Evolutionary conservation across 2,113 vertebrate species (phyloP), one percentile per base, ranked within the genome.

Genomic region (Alaudala cheleensis): DNA sequence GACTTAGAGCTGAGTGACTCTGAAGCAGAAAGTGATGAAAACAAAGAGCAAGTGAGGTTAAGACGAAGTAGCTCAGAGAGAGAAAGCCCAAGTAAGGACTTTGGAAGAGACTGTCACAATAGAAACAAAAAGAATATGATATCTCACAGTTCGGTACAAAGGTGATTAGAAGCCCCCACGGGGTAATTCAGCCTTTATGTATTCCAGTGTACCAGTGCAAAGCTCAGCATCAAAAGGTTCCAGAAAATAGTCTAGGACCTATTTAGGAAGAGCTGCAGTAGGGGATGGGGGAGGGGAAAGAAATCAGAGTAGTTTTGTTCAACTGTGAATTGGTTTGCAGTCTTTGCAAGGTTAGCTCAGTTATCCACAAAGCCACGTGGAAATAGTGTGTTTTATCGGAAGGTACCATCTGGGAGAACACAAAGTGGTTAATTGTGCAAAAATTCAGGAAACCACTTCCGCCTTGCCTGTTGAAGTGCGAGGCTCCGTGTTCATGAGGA

Each of bases 1-100:
- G 99, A 99, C 96, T 96, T 99, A 85, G 99, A 99, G 95, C 98
- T 99, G 51, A 99, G 99, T 92, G 99, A 99, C 97, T 99, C 99
- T 5, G 99, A 99, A 94, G 98, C 98, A 2, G 99, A 99, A 95
- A 98, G 98, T 44, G 99, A 98, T 92, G 98, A 98, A 65, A 98
- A 97, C 87, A 98, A 97, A 93, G 98, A 98, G 45, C 98, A 97
- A 91, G 96, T 96, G 82, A 98, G 97, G 91, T 93, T 98, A 72
- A 79, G 96, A 90, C 92, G 97, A 96, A 97, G 98, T 67, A 94
- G 96, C 95, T 94, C 97, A 70, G 97, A 97, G 82, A 72, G 97
- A 70, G 97, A 98, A 80, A 98, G 95, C 72, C 97, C 98, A 51
- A 29, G 96, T 93, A 95, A 88, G 78, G 96, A 98, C 93, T 98